Evolutionary conservation across 2,113 vertebrate species (phyloP).

Genomic region (Amia ocellicauda): DNA sequence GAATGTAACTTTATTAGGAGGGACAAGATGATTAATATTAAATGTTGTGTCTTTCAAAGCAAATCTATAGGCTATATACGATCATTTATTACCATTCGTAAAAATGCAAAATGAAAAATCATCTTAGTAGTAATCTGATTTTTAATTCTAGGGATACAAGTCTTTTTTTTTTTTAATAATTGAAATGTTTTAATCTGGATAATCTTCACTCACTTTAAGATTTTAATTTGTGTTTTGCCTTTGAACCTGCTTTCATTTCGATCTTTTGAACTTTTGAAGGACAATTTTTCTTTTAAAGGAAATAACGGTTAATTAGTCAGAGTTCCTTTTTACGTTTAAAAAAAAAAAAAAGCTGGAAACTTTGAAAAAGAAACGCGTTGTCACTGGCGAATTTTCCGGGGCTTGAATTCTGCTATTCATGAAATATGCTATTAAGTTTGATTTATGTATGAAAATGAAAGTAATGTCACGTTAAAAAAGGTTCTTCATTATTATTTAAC

Average conservation of each 20-base stretch:
- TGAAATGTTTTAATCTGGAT: slow-evolving; percentile 40
- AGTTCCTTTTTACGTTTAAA: slow-evolving; percentile 30
- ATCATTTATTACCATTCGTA: no score
- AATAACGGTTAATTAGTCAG: slow-evolving; percentile 60
- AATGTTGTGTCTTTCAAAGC: no score
- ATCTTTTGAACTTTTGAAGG: slow-evolving; percentile 63
- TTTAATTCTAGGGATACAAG: no score
- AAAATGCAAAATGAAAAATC: no score
- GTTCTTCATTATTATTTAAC: slow-evolving; percentile 50
- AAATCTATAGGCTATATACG: no score
- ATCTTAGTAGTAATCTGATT: slow-evolving; percentile 5
- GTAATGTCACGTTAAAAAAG: slow-evolving; percentile 49
- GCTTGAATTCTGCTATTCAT: slow-evolving; percentile 34
- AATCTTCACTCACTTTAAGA: slow-evolving; percentile 44
- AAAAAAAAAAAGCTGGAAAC: slow-evolving; percentile 15
- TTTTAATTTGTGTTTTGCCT: slow-evolving; percentile 45
- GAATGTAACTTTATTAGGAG: no score
- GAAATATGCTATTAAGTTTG: slow-evolving; percentile 50
- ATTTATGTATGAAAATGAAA: slow-evolving; percentile 50
- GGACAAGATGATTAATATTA: no score
- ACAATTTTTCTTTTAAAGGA: slow-evolving; percentile 52
- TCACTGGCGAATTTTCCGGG: slow-evolving; percentile 18
- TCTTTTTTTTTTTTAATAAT: no score
- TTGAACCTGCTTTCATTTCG: slow-evolving; percentile 58
- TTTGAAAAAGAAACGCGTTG: slow-evolving; percentile 15